phyloP scores from a whole-genome alignment of 2,113 vertebrate species.

The Cranoglanis bouderius region DNA sequence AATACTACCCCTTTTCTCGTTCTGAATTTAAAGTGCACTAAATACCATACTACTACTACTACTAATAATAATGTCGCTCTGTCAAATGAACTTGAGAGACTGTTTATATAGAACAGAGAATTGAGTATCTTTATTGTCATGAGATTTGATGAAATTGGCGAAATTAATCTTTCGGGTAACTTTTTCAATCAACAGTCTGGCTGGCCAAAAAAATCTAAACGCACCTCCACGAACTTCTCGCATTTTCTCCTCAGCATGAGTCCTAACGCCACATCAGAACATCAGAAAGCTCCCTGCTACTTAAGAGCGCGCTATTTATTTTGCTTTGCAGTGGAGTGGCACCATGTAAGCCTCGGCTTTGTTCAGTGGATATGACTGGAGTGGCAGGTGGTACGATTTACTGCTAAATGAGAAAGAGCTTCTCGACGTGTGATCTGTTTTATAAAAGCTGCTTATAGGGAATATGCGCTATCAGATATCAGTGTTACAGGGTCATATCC shows the following conservation, averaged over 20 bases:
- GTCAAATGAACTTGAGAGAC: not conserved
- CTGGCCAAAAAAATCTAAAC: constrained; percentile 19
- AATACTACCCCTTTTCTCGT: not conserved
- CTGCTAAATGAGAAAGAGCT: constrained; percentile 48
- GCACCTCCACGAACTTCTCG: constrained; percentile 66
- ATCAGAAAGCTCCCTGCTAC: constrained; percentile 59
- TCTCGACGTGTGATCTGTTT: constrained; percentile 43
- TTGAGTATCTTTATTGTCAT: not conserved
- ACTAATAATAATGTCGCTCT: not conserved
- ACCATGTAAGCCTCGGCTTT: constrained; percentile 60
- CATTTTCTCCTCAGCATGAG: constrained; percentile 73
- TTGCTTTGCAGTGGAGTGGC: constrained; percentile 64
- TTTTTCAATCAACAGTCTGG: not conserved
- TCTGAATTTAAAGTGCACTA: not conserved
- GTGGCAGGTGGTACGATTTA: constrained; percentile 64
- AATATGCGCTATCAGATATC: constrained; percentile 45
- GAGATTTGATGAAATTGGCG: not conserved
- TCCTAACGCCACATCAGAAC: constrained; percentile 57
- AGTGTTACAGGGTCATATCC: constrained; percentile 28
- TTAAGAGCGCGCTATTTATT: constrained; percentile 72
- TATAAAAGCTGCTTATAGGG: constrained; percentile 34
- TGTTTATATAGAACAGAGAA: not conserved
- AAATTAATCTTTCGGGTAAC: not conserved
- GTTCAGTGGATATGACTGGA: constrained; percentile 59
- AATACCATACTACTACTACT: not conserved